Evolutionary conservation across 2,888 invertebrate species (phyloP).

Genomic region (Villa cingulata): DNA sequence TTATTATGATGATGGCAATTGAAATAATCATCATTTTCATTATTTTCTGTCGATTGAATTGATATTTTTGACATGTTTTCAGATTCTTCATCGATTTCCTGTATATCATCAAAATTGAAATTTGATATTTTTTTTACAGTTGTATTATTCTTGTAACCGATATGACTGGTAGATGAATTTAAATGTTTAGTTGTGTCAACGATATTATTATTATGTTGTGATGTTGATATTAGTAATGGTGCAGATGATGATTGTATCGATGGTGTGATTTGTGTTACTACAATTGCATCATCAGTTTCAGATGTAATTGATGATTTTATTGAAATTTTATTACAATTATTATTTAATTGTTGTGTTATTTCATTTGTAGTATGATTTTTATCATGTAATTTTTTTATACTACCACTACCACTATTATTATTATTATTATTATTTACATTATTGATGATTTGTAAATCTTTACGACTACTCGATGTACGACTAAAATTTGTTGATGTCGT

Average conservation of each 20-base stretch:
- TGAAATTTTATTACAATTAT: neutral
- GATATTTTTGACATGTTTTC: neutral
- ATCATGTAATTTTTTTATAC: neutral
- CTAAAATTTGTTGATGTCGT: constrained; percentile 22
- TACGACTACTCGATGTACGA: constrained; percentile 16
- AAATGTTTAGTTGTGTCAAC: neutral
- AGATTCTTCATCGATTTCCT: constrained; percentile 9
- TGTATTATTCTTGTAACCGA: neutral
- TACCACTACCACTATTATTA: no score
- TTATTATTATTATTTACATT: neutral
- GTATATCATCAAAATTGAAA: constrained; percentile 9
- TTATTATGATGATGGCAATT: no score
- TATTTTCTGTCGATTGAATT: neutral
- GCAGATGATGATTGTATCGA: neutral
- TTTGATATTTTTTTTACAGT: constrained; percentile 7
- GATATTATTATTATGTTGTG: constrained; percentile 2
- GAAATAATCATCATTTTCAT: no score
- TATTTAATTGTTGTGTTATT: neutral
- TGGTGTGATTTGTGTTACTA: neutral
- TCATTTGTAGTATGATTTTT: neutral
- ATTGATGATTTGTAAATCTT: constrained; percentile 6
- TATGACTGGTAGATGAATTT: no score
- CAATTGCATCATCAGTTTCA: no score
- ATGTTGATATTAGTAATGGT: neutral
- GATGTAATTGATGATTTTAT: no score